phyloP scores from a whole-genome alignment of 2,888 invertebrate genomes.

The Leptinotarsa peninsularis region DNA sequence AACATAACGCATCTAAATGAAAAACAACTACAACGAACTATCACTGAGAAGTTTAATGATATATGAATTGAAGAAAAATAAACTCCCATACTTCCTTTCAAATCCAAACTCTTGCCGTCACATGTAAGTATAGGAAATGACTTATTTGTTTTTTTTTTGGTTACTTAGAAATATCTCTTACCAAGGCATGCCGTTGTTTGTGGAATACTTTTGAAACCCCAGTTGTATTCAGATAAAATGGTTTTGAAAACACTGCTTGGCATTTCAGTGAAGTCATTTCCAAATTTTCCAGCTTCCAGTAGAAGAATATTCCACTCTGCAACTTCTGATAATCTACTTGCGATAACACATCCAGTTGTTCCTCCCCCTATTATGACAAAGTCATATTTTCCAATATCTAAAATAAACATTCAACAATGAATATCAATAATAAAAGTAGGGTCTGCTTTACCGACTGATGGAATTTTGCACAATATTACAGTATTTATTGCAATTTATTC shows the following conservation, averaged over 20 bases:
- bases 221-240: conserved; percentile 68
- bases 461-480: too few species aligned
- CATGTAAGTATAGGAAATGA: background rate
- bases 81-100: too few species aligned
- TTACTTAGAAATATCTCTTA: conserved; percentile 43
- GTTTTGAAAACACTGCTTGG: conserved; percentile 18
- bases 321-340: conserved; percentile 5
- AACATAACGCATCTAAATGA: too few species aligned
- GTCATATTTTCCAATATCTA: conserved; percentile 9
- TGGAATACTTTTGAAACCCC: conserved; percentile 78
- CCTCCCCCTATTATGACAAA: conserved; percentile 9
- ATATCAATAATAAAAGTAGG: too few species aligned
- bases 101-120: background rate
- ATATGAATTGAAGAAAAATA: too few species aligned
- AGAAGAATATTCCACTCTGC: background rate
- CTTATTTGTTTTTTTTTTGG: background rate
- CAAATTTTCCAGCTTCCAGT: conserved; percentile 38
- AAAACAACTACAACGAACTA: too few species aligned
- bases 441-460: too few species aligned
- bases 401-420: background rate
- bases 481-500: too few species aligned
- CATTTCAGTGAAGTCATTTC: conserved; percentile 23
- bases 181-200: conserved; percentile 74
- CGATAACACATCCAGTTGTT: conserved; percentile 6
- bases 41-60: too few species aligned